Evolutionary conservation across 2,888 invertebrate species (phyloP).

Genomic region (Latheticus oryzae): DNA sequence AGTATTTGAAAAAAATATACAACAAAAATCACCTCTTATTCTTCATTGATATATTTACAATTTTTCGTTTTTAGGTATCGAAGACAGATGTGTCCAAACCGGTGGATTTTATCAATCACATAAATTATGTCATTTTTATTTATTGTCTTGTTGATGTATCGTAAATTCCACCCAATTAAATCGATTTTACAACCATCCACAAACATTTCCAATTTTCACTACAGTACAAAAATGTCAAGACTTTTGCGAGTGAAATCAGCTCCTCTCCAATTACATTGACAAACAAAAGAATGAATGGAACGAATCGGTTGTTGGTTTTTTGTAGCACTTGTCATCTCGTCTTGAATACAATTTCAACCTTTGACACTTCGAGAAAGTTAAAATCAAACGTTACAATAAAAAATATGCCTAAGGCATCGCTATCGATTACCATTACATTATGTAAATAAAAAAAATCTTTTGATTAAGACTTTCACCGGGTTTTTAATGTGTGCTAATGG

Average conservation of each 20-base stretch:
- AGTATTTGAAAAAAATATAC: too few relatives aligned
- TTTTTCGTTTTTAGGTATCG: slow-evolving; percentile 4
- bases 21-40: too few relatives aligned
- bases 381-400: slow-evolving; percentile 22
- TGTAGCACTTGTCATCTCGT: slow-evolving; percentile 26
- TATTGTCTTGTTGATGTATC: slow-evolving; percentile 12
- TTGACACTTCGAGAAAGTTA: slow-evolving; percentile 32
- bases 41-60: slow-evolving; percentile 10
- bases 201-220: slow-evolving; percentile 17
- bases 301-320: slow-evolving; percentile 30
- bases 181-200: slow-evolving; percentile 5
- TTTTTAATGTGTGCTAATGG: slow-evolving; percentile 14
- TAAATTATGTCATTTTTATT: slow-evolving; percentile 18
- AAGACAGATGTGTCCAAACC: slow-evolving; percentile 8
- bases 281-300: slow-evolving; percentile 31
- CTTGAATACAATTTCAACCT: slow-evolving; percentile 26
- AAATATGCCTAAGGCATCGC: slow-evolving; percentile 14
- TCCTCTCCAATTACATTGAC: slow-evolving; percentile 20
- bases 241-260: slow-evolving; percentile 21
- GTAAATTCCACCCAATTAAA: slow-evolving; percentile 20
- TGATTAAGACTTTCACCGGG: slow-evolving; percentile 25
- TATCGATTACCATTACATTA: slow-evolving; percentile 29
- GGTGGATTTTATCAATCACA: slow-evolving; percentile 18
- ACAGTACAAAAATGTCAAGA: background rate
- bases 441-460: slow-evolving; percentile 17